Evolutionary conservation across 64 coral and sea anemone species (phyloP), one percentile per base, ranked within the genome.

Genomic region (Exaiptasia diaphana): DNA sequence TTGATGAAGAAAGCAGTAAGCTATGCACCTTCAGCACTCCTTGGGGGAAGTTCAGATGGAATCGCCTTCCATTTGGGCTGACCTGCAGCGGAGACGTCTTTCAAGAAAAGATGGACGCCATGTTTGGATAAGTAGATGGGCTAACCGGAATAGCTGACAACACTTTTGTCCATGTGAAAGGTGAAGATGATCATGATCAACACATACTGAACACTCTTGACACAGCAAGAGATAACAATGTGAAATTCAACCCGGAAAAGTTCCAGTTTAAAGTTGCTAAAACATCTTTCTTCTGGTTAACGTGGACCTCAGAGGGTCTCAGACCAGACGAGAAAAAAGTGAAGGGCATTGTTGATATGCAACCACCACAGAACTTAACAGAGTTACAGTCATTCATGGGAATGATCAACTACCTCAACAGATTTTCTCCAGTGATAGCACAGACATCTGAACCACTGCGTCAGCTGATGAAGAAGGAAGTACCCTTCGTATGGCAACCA

Each of bases 351-450:
- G 25, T 54, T 8, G 61, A 90, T 32, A 83, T 83, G 80, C 57
- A 59, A 41, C 22, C 59, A 1, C 63, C 88, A 20, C 55, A 79
- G 62, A 78, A 90, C 71, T 38, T 67, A 22, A 52, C 57, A 13
- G 68, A 67, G 39, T 12, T 90, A 3, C 87, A 81, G n/a, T 67
- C 56, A 38, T 90, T 76, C 71, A 38, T 82, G 43, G 71, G 71
- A 28, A 68, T 75, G 69, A 68, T 90, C 48, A 90, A 90, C 78
- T 83, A 83, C 55, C 42, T 90, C 11, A 90, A 64, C 54, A 37
- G 58, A 41, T 90, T 90, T 27, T 90, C 78, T 12, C 80, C 79
- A 9, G 44, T 54, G 9, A 13, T 78, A 44, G 78, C 78, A 8
- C 56, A 77, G 8, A 41, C 36, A 1, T 74, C 87, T 33, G 38